Base-by-base conservation (phyloP, 2,888 invertebrate species). In the Tipula lateralis region DNA sequence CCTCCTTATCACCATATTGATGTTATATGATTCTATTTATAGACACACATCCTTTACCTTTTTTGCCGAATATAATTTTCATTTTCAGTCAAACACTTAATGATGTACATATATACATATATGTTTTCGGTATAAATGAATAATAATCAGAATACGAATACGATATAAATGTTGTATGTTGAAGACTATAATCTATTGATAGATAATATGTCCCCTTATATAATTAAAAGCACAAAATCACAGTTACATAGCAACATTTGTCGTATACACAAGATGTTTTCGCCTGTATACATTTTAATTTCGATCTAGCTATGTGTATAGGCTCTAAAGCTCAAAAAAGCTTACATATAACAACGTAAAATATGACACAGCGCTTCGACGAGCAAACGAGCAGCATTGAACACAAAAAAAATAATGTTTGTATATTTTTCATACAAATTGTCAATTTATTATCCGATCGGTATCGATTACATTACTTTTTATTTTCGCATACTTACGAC, bases 401-500 rank as follows among this genome's bases (percentile, higher is more conserved):
- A 50, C 50, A 66, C 5, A 66, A 66, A 66, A 24, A 66, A 19
- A 50, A 66, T 9, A 66, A 66, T 66, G 6, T 66, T 66, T 7
- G 66, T 66, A 24, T 24, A 24, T 66, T 66, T 66, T 66, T 66
- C 66, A 66, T 24, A 24, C 66, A 66, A 66, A 66, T 66, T 66
- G 66, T 66, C 66, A 66, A 66, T 66, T 66, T 66, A 66, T 66
- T 66, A 66, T 66, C 24, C 66, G 66, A 66, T 66, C 66, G 66
- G 66, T 66, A 66, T 66, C 66, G 66, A 66, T 66, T 66, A 66
- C 66, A 24, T 66, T 19, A 66, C n/a, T 66, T 66, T 66, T 66
- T 66, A 66, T 66, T 66, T 66, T 66, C 66, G 66, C 66, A 66
- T 66, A 66, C 66, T 24, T 66, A 66, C 66, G 19, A 9, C 66